phyloP scores from a whole-genome alignment of 1,140 invertebrate genomes.

The Caenorhabditis tropicalis region DNA sequence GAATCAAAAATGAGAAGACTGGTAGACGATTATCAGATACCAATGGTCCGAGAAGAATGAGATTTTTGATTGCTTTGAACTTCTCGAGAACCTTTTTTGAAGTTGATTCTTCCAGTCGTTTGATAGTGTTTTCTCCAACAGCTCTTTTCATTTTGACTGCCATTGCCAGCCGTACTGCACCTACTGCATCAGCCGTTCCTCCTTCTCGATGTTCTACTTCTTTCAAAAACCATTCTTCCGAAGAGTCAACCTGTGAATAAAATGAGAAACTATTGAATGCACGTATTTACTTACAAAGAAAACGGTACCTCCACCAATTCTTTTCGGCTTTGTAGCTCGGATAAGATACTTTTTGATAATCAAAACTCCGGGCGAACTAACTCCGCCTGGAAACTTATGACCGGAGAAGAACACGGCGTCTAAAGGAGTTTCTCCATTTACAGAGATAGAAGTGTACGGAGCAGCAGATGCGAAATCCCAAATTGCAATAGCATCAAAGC shows the following conservation, averaged over 20 bases:
- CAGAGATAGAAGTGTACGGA: conserved; percentile 82
- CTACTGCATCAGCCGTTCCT: conserved; percentile 84
- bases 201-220: conserved; percentile 81
- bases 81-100: conserved; percentile 54
- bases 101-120: conserved; percentile 77
- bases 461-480: conserved; percentile 86
- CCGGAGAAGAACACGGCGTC: conserved; percentile 89
- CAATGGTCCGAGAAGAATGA: conserved; percentile 82
- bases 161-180: conserved; percentile 83
- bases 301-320: conserved; percentile 77
- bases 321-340: conserved; percentile 75
- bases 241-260: conserved; percentile 72
- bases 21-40: conserved; percentile 78
- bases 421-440: conserved; percentile 85
- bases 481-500: background rate
- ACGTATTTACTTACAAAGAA: conserved; percentile 76
- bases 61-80: conserved; percentile 78
- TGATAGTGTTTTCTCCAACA: conserved; percentile 80
- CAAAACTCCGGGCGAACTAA: conserved; percentile 82
- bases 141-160: conserved; percentile 86
- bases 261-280: background rate
- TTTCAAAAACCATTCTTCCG: conserved; percentile 76
- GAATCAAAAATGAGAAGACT: conserved; percentile 85
- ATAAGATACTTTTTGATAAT: conserved; percentile 79
- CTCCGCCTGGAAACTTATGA: conserved; percentile 88